A percentile compares a stretch with the other conserved stretches of the same genome.
phyloP scores from a whole-genome alignment of 2,888 invertebrate genomes.

The Leptopilina syphax region DNA sequence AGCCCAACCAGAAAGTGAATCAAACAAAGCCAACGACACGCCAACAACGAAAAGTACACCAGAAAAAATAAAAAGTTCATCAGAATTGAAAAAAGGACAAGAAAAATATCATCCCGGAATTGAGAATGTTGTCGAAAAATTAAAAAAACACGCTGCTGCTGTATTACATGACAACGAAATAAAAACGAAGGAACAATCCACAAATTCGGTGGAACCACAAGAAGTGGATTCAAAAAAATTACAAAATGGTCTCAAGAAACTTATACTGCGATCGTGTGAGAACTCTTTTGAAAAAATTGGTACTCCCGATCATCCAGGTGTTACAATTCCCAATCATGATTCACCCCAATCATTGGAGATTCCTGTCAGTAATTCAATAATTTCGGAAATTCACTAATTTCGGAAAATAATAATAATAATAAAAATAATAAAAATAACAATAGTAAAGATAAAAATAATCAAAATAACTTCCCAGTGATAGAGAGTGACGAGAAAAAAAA shows the following conservation, averaged over 20 bases:
- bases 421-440: constrained; percentile 19
- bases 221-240: constrained; percentile 55
- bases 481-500: constrained; percentile 45
- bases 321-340: neutral
- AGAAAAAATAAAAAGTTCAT: constrained; percentile 46
- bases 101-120: constrained; percentile 70
- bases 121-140: constrained; percentile 72
- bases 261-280: constrained; percentile 66
- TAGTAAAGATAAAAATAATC: constrained; percentile 43
- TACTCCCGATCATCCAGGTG: constrained; percentile 42
- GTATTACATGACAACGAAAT: constrained; percentile 51
- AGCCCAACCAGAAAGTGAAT: constrained; percentile 62
- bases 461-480: constrained; percentile 8
- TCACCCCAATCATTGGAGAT: neutral
- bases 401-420: constrained; percentile 40
- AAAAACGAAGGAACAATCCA: constrained; percentile 59
- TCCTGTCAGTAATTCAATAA: constrained; percentile 19
- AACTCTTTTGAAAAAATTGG: constrained; percentile 56
- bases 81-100: constrained; percentile 57
- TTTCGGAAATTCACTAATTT: neutral
- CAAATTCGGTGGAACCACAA: neutral
- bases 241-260: constrained; percentile 67
- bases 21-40: neutral
- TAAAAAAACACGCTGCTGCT: constrained; percentile 72
- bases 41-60: constrained; percentile 18